A percentile compares a stretch with the other conserved stretches of the same genome.
Evolutionary conservation across 2,113 vertebrate species (phyloP).

Genomic region (Siniperca knerii): DNA sequence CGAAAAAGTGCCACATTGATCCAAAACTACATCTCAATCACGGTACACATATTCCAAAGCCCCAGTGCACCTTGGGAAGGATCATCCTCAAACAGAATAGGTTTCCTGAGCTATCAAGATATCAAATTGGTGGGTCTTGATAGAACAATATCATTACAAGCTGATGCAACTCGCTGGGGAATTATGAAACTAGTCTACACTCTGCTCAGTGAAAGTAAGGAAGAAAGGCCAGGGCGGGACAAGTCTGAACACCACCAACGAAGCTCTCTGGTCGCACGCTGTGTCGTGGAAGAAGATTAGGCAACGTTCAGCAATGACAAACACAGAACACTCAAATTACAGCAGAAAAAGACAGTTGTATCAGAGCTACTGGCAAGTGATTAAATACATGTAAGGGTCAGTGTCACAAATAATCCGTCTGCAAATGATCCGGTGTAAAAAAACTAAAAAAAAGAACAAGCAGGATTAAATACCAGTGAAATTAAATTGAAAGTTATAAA

Average conservation of each 20-base stretch:
- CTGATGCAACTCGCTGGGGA: constrained; percentile 80
- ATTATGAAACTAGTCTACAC: constrained; percentile 79
- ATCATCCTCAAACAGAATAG: constrained; percentile 33
- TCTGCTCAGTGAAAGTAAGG: constrained; percentile 74
- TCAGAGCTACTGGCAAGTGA: not conserved
- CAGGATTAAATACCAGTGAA: constrained; percentile 9
- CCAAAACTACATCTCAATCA: constrained; percentile 34
- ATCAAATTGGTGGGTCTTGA: constrained; percentile 62
- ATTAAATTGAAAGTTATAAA: constrained; percentile 12
- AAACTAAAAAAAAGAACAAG: not conserved
- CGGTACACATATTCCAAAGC: constrained; percentile 8
- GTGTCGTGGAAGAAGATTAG: constrained; percentile 32
- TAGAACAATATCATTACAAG: constrained; percentile 79
- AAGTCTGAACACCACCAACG: constrained; percentile 33
- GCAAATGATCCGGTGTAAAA: not conserved
- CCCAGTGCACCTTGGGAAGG: not conserved
- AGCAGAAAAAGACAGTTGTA: constrained; percentile 17
- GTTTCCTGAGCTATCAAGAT: constrained; percentile 51
- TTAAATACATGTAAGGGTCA: not conserved
- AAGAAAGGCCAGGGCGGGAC: constrained; percentile 54
- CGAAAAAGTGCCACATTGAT: constrained; percentile 1
- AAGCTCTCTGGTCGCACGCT: constrained; percentile 1
- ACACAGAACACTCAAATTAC: constrained; percentile 7
- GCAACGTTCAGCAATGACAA: constrained; percentile 9
- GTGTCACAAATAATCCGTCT: not conserved